Conservation (phyloP, 1,140 invertebrate genomes). For the Caenorhabditis inopinata region DNA sequence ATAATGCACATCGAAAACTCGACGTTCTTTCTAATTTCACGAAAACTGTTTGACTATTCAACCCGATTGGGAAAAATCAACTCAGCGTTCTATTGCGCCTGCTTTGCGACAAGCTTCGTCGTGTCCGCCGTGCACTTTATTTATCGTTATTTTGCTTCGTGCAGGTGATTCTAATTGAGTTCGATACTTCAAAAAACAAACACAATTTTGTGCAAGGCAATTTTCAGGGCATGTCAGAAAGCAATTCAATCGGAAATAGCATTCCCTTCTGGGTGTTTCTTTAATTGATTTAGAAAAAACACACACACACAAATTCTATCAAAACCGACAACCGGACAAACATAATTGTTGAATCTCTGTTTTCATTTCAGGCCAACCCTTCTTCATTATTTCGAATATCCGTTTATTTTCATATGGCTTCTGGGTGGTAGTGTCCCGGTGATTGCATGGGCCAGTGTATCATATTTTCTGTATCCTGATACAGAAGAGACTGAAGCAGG, state of each 20-base stretch:
- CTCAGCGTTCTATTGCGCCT: background rate
- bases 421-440: background rate
- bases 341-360: too few relatives aligned
- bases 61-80: background rate
- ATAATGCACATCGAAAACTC: conserved; percentile 24
- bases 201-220: too few relatives aligned
- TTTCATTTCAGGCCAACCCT: background rate
- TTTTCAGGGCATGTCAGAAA: too few relatives aligned
- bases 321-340: too few relatives aligned
- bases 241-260: too few relatives aligned
- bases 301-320: too few relatives aligned
- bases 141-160: background rate
- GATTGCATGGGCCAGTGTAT: background rate
- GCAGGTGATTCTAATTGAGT: background rate
- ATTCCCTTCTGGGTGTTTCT: too few relatives aligned
- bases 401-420: background rate
- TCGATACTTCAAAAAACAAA: too few relatives aligned
- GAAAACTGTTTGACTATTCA: background rate
- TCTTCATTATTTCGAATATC: background rate
- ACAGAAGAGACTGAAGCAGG: background rate
- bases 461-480: conserved; percentile 9
- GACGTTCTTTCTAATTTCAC: background rate
- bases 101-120: background rate
- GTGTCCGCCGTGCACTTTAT: background rate
- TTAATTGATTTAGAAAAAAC: too few relatives aligned